phyloP scores from a whole-genome alignment of 2,113 vertebrate genomes.

The Aplodontia rufa region DNA sequence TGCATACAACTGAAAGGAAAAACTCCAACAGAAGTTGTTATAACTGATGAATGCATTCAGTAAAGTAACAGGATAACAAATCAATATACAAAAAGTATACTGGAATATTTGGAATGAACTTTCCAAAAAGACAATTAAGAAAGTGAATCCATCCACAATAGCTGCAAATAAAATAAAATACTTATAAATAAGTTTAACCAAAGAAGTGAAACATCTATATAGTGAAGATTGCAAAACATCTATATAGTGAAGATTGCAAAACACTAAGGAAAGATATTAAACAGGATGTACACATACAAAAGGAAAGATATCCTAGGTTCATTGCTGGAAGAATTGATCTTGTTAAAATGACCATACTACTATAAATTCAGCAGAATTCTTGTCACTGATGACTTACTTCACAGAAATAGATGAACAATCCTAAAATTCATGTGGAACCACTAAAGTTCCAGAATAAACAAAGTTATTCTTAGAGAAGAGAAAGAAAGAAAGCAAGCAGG shows the following conservation, averaged over 20 bases:
- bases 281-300: background rate
- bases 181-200: background rate
- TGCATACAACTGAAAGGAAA: background rate
- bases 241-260: background rate
- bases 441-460: background rate
- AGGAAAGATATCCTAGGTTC: background rate
- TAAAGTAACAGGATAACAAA: background rate
- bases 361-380: background rate
- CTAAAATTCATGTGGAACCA: background rate
- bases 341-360: background rate
- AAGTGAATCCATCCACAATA: background rate
- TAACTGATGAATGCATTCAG: background rate
- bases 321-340: background rate
- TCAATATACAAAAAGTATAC: too few relatives aligned
- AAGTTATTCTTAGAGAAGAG: background rate
- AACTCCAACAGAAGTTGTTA: background rate
- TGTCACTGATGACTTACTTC: background rate
- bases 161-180: background rate
- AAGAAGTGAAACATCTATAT: background rate
- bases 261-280: background rate
- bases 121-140: background rate
- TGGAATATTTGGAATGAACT: too few relatives aligned
- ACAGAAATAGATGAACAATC: background rate
- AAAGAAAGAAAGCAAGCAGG: background rate
- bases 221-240: background rate